Conservation (phyloP, 1,140 invertebrate species). For the Holotrichia oblita region DNA sequence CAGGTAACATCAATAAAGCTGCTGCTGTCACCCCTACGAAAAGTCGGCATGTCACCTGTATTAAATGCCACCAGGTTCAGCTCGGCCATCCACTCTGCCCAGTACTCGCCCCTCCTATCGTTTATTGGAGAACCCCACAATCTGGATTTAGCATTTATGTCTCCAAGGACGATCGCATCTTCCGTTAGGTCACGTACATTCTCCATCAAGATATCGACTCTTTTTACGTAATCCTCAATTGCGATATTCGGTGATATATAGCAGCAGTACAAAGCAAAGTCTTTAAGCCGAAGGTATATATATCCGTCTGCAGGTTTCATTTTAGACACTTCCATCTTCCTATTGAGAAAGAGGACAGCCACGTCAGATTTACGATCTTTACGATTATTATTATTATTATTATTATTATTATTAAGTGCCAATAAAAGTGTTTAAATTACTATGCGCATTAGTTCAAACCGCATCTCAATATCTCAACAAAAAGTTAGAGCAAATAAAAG, state of each 20-base stretch:
- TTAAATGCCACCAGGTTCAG: slow-evolving; percentile 35
- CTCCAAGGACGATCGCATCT: slow-evolving; percentile 15
- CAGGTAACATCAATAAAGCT: too few species aligned
- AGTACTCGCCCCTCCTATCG: slow-evolving; percentile 35
- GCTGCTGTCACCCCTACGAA: too few species aligned
- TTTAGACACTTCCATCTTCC: neutral
- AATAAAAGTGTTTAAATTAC: too few species aligned
- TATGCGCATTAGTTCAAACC: too few species aligned
- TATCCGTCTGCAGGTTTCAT: neutral
- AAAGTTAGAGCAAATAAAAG: too few species aligned
- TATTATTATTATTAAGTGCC: too few species aligned
- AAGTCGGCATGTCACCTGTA: too few species aligned
- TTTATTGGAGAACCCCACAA: slow-evolving; percentile 34
- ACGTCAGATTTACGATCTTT: neutral
- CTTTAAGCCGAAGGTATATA: slow-evolving; percentile 3
- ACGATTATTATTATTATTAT: too few species aligned
- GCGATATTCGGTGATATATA: slow-evolving; percentile 39
- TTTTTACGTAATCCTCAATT: slow-evolving; percentile 17
- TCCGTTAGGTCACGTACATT: neutral
- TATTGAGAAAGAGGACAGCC: neutral
- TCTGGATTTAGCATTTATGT: slow-evolving; percentile 40
- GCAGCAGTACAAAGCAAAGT: neutral
- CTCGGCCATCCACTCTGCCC: slow-evolving; percentile 39
- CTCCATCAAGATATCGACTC: slow-evolving; percentile 25
- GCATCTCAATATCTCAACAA: too few species aligned